Base-by-base conservation (phyloP, 2,797 vertebrate genomes). In the Agapornis canus region DNA sequence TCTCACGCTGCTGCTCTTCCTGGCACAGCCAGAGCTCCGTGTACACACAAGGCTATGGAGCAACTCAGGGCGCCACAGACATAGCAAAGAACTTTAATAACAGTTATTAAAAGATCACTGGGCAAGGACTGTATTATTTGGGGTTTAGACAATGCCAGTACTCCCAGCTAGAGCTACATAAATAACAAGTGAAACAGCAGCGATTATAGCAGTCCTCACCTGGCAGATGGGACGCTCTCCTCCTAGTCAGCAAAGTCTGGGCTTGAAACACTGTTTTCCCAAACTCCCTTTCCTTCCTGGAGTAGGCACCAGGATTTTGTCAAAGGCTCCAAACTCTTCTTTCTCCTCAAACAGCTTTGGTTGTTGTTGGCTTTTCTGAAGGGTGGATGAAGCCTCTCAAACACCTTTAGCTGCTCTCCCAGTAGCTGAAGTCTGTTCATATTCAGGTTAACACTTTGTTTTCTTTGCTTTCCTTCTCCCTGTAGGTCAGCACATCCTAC, bases 401-500 rank as follows among this genome's bases (percentile, higher is more conserved):
- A 21, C 2, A 6, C 21, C 64, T 54, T 45, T 4, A 40, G 29
- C 51, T 59, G 40, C 32, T 71, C 64, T 61, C 45, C 31, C 37
- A 22, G 63, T 4, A 32, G n/a, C 76, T 79, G 29, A 13, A 32
- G 23, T 37, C 31, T 68, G 82, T 49, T 43, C 19, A 11, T 29
- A 15, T 10, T 11, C 43, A 60, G 8, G 6, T 12, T 75, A 69
- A 89, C 12, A 1, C 14, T 12, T 31, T 59, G 37, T 40, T 93
- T 57, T 70, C 68, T 93, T 16, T 80, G 23, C 13, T 91, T 37
- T 75, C 73, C 91, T 23, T 80, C 80, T 92, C 35, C 47, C n/a
- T 61, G 2, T 4, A 98, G 98, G 97, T 98, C 94, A 97, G 89
- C 66, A 69, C 94, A 37, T 84, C 97, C 6, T 96, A 96, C 42